These are phyloP conservation scores for Crenuchus spilurus DNA, from an alignment of 2,797 vertebrate genomes.

Conservation along the genomic window DNA sequence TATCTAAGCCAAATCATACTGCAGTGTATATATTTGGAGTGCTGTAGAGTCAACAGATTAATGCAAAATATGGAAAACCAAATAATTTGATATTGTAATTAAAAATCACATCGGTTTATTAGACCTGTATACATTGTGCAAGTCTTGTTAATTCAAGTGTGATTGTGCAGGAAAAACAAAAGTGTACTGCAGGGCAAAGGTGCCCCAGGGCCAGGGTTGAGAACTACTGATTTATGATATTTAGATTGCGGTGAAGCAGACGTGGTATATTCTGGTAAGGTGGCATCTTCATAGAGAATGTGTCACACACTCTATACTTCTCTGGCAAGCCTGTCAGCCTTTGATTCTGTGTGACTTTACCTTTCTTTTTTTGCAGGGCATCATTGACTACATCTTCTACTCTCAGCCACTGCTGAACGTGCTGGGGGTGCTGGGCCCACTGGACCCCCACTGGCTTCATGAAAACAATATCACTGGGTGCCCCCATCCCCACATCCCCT, in stretches of 20 bases:
- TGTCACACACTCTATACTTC: background rate
- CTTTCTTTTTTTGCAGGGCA: slow-evolving; percentile 79
- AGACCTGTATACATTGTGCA: too few relatives aligned
- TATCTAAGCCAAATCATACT: too few relatives aligned
- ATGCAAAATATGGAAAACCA: too few relatives aligned
- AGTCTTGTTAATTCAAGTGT: too few relatives aligned
- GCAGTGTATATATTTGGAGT: too few relatives aligned
- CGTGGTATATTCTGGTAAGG: background rate
- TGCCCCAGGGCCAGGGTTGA: too few relatives aligned
- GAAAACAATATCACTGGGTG: slow-evolving; percentile 98
- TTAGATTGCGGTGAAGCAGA: background rate
- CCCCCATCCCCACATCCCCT: slow-evolving; percentile 96
- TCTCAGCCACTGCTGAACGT: slow-evolving; percentile 97
- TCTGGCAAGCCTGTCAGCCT: background rate
- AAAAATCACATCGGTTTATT: too few relatives aligned
- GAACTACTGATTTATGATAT: too few relatives aligned
- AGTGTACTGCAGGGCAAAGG: too few relatives aligned
- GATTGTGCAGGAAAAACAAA: too few relatives aligned
- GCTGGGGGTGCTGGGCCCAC: slow-evolving; percentile 93
- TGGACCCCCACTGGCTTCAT: slow-evolving; percentile 95
- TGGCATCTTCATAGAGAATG: background rate
- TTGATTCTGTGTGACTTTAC: background rate
- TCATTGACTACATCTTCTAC: slow-evolving; percentile 99
- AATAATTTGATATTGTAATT: too few relatives aligned
- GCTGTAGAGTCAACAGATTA: too few relatives aligned